Evolutionary conservation across 1,140 invertebrate species (phyloP).

Genomic region (Drosophila baimaii): DNA sequence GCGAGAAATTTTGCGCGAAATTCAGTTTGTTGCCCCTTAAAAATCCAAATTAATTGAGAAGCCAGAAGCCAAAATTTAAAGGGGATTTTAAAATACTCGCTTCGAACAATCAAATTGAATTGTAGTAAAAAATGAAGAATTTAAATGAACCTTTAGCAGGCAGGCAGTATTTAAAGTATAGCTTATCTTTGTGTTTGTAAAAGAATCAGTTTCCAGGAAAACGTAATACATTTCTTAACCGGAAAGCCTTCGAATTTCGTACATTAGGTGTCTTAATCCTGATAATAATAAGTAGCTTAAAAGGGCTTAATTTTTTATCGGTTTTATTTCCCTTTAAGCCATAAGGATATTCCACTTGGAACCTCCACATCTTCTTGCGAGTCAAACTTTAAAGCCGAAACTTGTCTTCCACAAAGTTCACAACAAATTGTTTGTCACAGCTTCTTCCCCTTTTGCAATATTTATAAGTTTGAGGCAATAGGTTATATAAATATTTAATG

Average conservation of each 20-base stretch:
- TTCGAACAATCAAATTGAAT: not conserved
- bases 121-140: too few species aligned
- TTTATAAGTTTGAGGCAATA: constrained; percentile 14
- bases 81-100: not conserved
- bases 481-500: constrained; percentile 9
- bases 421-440: constrained; percentile 7
- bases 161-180: not conserved
- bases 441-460: constrained; percentile 8
- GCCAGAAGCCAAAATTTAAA: not conserved
- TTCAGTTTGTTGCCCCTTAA: not conserved
- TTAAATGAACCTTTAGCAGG: too few species aligned
- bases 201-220: too few species aligned
- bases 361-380: too few species aligned
- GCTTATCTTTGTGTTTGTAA: too few species aligned
- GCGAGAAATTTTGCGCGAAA: constrained; percentile 5
- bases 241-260: too few species aligned
- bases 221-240: too few species aligned
- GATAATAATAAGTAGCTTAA: too few species aligned
- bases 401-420: not conserved
- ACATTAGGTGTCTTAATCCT: too few species aligned
- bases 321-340: too few species aligned
- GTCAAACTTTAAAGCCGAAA: not conserved
- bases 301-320: too few species aligned
- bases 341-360: too few species aligned
- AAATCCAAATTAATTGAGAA: constrained; percentile 3